Percentiles rank a stretch among this genome's conserved stretches.
These are phyloP conservation scores for Polypedilum pembai DNA, from an alignment of 1,140 invertebrate species.

Conservation along the genomic window DNA sequence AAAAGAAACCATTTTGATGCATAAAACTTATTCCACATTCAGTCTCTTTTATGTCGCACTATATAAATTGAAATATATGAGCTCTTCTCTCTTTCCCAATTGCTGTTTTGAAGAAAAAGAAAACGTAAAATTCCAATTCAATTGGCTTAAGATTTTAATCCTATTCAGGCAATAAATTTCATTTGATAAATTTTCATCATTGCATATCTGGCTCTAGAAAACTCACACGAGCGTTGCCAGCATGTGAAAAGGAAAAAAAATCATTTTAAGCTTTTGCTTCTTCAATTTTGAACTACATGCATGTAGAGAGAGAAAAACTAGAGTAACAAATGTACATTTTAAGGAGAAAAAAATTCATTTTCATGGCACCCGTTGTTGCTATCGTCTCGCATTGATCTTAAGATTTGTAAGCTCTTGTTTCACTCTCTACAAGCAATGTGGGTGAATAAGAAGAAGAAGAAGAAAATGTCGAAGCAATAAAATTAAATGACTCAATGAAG, in stretches of 20 bases:
- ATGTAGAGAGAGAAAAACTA: too few relatives aligned
- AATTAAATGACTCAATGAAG: slow-evolving; percentile 18
- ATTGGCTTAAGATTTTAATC: slow-evolving; percentile 18
- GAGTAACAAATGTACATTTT: too few relatives aligned
- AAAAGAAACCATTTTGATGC: too few relatives aligned
- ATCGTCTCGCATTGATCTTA: slow-evolving; percentile 4
- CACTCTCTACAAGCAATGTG: background rate
- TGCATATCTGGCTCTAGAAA: background rate
- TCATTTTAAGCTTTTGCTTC: too few relatives aligned
- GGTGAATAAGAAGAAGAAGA: too few relatives aligned
- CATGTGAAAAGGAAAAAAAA: background rate
- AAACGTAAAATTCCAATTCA: background rate
- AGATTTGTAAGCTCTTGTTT: slow-evolving; percentile 12
- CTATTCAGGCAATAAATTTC: slow-evolving; percentile 1
- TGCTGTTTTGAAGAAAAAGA: too few relatives aligned
- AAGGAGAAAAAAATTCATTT: background rate
- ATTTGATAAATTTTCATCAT: slow-evolving; percentile 20
- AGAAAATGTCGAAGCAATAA: slow-evolving; percentile 2
- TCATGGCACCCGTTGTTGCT: background rate
- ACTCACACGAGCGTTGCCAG: background rate
- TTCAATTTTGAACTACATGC: too few relatives aligned
- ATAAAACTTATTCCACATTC: too few relatives aligned
- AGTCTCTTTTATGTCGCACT: too few relatives aligned
- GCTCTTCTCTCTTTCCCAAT: too few relatives aligned
- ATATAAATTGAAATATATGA: too few relatives aligned